phyloP scores from a whole-genome alignment of 2,113 vertebrate genomes.

The Oryctolagus cuniculus region mOryCun1.1 NC_091451.1:21921501-21922000 shows the following conservation, averaged over 20 bases:
- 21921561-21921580: too few relatives aligned
- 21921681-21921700: slow-evolving; percentile 1
- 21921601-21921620: too few relatives aligned
- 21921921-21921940: slow-evolving; percentile 29
- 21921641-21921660: too few relatives aligned
- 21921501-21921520: too few relatives aligned
- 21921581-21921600: too few relatives aligned
- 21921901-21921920: background rate
- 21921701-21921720: slow-evolving; percentile 26
- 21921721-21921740: background rate
- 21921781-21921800: background rate
- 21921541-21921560: too few relatives aligned
- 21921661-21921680: too few relatives aligned
- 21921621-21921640: too few relatives aligned
- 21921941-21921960: slow-evolving; percentile 8
- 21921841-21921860: slow-evolving; percentile 18
- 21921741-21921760: background rate
- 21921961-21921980: background rate
- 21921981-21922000: slow-evolving; percentile 11
- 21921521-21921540: too few relatives aligned
- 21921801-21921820: background rate
- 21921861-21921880: background rate
- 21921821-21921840: background rate
- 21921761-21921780: background rate
- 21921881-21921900: slow-evolving; percentile 11